Evolutionary conservation across 1,140 invertebrate species (phyloP), one percentile per base, ranked within the genome.

Genomic region (Coptotermes formosanus): DNA sequence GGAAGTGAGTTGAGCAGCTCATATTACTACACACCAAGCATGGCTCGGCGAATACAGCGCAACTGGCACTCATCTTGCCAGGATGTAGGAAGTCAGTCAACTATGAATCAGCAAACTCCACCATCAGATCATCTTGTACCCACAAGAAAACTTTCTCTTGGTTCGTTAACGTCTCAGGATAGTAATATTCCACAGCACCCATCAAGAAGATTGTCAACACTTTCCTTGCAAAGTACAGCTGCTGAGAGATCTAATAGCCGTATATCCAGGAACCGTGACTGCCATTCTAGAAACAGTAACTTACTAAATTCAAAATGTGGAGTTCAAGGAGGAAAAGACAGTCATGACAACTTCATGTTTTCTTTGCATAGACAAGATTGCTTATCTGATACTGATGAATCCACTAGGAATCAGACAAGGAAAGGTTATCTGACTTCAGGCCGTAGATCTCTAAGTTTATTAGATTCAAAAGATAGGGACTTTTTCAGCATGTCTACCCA

Each of bases 391-490:
- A 30, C 25, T 30, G 25, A 75, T 12, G 25, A 75, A 30, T n/a
- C 64, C n/a, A 30, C n/a, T 30, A 75, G 9, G n/a, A 8, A 19
- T 64, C n/a, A 75, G 4, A 75, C 64, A 75, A 75, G 64, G n/a
- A 25, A 30, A 83, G 45, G 44, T 64, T 55, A 84, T 45, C 25
- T 84, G 19, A 45, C 83, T 30, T 23, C 59, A 64, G 55, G 45
- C 30, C 83, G 83, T 30, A 52, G 83, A 64, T 55, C 83, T 32
- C 83, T 84, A 11, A 84, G 83, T 64, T 64, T 84, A 30, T 64
- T 84, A 64, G 83, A 84, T 32, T 45, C 83, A 38, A 52, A 83
- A 32, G 82, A 44, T 25, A 52, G 38, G n/a, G n/a, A 11, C 16
- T n/a, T 75, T 75, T 6, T n/a, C 25, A 55, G 52, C 52, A 55